These are phyloP conservation scores for Cydia splendana DNA, from an alignment of 1,140 invertebrate species.

Conservation along the genomic window DNA sequence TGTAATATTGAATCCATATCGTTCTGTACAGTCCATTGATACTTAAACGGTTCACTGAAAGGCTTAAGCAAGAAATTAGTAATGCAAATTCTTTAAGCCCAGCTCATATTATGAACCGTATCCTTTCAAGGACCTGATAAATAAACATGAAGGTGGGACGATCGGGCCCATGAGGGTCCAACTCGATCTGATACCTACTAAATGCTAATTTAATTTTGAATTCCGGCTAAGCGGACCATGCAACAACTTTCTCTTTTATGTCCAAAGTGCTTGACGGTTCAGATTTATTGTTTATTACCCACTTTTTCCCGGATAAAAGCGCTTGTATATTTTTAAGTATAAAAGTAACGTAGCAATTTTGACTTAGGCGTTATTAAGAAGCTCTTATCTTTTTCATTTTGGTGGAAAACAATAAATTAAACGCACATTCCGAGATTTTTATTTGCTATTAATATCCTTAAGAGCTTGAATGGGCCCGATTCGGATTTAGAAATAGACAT, in stretches of 20 bases:
- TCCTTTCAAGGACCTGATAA: conserved; percentile 66
- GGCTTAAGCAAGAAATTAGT: conserved; percentile 48
- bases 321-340: neutral
- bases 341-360: conserved; percentile 7
- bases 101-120: conserved; percentile 56
- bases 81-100: conserved; percentile 58
- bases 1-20: neutral
- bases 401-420: conserved; percentile 11
- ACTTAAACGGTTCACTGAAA: conserved; percentile 30
- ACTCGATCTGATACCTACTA: conserved; percentile 59
- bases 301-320: neutral
- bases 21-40: conserved; percentile 4
- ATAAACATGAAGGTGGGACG: conserved; percentile 61
- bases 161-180: conserved; percentile 53
- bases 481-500: too few species aligned
- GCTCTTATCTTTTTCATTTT: conserved; percentile 23
- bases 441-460: conserved; percentile 10
- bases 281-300: conserved; percentile 22
- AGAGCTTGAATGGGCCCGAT: neutral
- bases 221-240: conserved; percentile 35
- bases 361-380: conserved; percentile 7
- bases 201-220: conserved; percentile 60
- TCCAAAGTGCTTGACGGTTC: conserved; percentile 27
- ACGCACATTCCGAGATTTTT: neutral
- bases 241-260: conserved; percentile 41